Percentiles rank a stretch among this genome's conserved stretches.
phyloP scores from a whole-genome alignment of 2,113 vertebrate species.

The Gulo gulo region DNA sequence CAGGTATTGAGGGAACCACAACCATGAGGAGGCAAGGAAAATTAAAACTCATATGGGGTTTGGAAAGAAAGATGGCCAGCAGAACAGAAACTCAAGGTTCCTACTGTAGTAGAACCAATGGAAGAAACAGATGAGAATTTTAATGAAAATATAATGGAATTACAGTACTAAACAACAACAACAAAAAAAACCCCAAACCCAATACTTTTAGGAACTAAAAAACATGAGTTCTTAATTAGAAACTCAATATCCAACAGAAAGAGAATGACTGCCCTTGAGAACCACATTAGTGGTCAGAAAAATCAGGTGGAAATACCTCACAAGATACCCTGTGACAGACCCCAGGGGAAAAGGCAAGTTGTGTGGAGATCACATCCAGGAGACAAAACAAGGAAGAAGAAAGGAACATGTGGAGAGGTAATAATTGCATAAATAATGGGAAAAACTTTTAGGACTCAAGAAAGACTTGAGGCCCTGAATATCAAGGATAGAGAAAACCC shows the following conservation, averaged over 20 bases:
- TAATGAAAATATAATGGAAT: conserved; percentile 52
- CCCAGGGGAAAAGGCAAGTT: neutral
- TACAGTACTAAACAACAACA: neutral
- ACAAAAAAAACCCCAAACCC: neutral
- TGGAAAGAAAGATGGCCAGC: conserved; percentile 16
- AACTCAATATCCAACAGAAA: conserved; percentile 19
- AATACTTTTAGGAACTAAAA: conserved; percentile 29
- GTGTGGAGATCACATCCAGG: neutral
- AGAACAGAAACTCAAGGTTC: conserved; percentile 30
- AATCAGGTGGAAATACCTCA: conserved; percentile 9
- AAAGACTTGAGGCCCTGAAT: neutral
- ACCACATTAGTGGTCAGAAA: conserved; percentile 31
- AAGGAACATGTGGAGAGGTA: neutral
- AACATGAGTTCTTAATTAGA: conserved; percentile 33
- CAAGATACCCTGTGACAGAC: neutral
- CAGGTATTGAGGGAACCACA: neutral
- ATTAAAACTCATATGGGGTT: neutral
- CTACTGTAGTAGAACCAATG: conserved; percentile 29
- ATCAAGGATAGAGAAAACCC: neutral
- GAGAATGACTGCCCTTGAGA: conserved; percentile 6
- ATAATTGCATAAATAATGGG: neutral
- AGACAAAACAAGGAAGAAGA: neutral
- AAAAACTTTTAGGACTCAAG: neutral
- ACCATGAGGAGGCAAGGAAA: neutral
- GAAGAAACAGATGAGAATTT: conserved; percentile 48